A percentile compares a stretch with the other conserved stretches of the same genome.
Evolutionary conservation across 2,888 invertebrate species (phyloP).

Genomic region (Beris morrisii): DNA sequence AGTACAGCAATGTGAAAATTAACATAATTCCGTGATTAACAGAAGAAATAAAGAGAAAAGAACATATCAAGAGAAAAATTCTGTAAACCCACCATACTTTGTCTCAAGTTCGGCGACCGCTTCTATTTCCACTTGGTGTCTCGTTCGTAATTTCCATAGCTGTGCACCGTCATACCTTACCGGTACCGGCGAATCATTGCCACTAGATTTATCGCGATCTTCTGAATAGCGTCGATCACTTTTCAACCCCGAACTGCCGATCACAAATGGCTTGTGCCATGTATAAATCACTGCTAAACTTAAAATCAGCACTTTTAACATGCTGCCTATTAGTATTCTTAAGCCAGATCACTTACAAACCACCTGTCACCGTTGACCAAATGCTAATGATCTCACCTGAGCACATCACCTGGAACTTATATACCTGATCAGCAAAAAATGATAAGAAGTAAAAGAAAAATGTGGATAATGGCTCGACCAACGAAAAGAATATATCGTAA

Average conservation of each 20-base stretch:
- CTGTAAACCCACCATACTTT: constrained; percentile 59
- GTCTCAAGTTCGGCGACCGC: constrained; percentile 60
- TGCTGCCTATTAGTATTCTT: not conserved
- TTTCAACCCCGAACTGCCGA: not conserved
- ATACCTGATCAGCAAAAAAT: constrained; percentile 26
- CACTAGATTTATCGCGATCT: not conserved
- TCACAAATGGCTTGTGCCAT: not conserved
- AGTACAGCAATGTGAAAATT: too few species aligned
- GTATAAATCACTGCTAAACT: constrained; percentile 2
- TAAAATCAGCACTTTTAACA: constrained; percentile 6
- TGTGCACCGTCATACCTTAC: constrained; percentile 76
- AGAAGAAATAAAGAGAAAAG: too few species aligned
- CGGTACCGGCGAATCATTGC: constrained; percentile 37
- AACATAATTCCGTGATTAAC: too few species aligned
- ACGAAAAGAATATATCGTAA: too few species aligned
- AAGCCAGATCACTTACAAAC: not conserved
- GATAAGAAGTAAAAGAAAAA: constrained; percentile 25
- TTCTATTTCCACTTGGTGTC: constrained; percentile 58
- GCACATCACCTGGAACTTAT: constrained; percentile 33
- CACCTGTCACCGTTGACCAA: constrained; percentile 16
- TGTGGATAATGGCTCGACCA: not conserved
- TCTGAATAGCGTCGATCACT: not conserved
- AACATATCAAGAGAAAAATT: too few species aligned
- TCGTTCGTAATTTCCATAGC: constrained; percentile 69
- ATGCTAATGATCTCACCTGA: constrained; percentile 32